Evolutionary conservation across 2,888 invertebrate species (phyloP).

Genomic region (Malthinus flaveolus): DNA sequence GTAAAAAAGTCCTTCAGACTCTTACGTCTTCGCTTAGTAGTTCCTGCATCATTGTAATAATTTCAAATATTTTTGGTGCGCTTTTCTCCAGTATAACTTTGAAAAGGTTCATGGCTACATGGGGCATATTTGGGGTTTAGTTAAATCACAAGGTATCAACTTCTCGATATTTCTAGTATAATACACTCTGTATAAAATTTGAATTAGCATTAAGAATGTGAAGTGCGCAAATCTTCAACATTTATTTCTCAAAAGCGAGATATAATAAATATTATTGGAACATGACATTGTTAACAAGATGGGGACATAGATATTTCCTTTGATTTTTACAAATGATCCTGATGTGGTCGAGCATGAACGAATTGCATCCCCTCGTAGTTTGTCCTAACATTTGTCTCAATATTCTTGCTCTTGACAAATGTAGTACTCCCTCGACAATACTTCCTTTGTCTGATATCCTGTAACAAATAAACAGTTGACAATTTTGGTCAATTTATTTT

Average conservation of each 20-base stretch:
- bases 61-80: too few relatives aligned
- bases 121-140: too few relatives aligned
- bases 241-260: not conserved
- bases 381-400: conserved; percentile 36
- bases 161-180: too few relatives aligned
- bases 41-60: too few relatives aligned
- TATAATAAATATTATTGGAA: not conserved
- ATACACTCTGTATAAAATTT: too few relatives aligned
- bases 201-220: too few relatives aligned
- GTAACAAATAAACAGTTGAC: conserved; percentile 21
- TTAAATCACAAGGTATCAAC: too few relatives aligned
- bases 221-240: too few relatives aligned
- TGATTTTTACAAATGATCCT: conserved; percentile 33
- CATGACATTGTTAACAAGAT: conserved; percentile 23
- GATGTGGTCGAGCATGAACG: conserved; percentile 19
- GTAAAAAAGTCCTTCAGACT: too few relatives aligned
- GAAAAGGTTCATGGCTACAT: too few relatives aligned
- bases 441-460: conserved; percentile 15
- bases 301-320: conserved; percentile 17
- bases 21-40: too few relatives aligned
- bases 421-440: conserved; percentile 29
- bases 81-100: too few relatives aligned
- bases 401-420: conserved; percentile 35
- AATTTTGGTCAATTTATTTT: conserved; percentile 10
- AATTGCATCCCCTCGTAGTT: conserved; percentile 35